Base-by-base conservation (phyloP, 1,140 invertebrate genomes). In the Samia ricini region DNA sequence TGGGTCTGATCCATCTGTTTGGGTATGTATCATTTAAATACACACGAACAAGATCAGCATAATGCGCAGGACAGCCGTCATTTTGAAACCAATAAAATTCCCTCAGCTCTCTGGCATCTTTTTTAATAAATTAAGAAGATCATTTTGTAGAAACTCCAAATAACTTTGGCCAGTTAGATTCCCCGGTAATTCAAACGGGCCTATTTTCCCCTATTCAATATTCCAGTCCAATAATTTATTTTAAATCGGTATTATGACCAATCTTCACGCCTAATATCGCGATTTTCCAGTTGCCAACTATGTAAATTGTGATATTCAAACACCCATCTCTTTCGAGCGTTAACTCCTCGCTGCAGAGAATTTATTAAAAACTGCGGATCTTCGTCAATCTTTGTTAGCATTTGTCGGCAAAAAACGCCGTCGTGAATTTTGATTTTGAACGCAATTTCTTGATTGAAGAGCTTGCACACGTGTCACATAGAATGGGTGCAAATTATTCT, bases 211-310 rank as follows among this genome's bases (percentile, higher is more conserved):
- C 77, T 61, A 20, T 68, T 67, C 18, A 79, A 63, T 64, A 87
- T 79, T 22, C 80, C 71, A 54, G 61, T 73, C 81, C 76, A 82
- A 65, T 83, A 62, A 71, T 83, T 87, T 22, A 85, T 49, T 63
- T 61, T 76, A 58, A 83, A 66, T 71, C 68, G 50, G 69, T 60
- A 60, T 56, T 58, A 36, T 20, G 33, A 58, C 15, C 56, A 5
- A 36, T 36, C 54, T 23, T 56, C 54, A 24, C 22, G 54, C 56
- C 36, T 64, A n/a, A 59, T 29, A 55, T 64, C 24, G 24, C 56
- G 74, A 69, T 79, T 79, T 63, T 61, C 22, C 8, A 21, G 56
- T 20, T 68, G 58, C 71, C 72, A 82, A 50, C 72, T 73, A 54
- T 76, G 72, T 55, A 64, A 67, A 61, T 81, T 84, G 56, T 82